Evolutionary conservation across 2,797 vertebrate species (phyloP).

Genomic region (Otus scops): DNA sequence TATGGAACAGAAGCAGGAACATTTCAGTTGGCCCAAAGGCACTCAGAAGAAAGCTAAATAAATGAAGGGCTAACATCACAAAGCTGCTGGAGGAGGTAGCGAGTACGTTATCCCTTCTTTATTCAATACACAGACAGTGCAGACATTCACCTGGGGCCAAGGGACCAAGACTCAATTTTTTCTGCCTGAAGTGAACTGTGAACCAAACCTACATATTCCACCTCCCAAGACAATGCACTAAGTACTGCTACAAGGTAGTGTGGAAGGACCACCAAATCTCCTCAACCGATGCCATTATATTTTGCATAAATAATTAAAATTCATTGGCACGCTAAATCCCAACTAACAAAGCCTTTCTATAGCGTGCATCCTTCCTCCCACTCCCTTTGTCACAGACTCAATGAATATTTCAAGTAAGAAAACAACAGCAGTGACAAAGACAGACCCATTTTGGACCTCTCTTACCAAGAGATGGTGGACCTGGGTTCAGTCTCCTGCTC

Average conservation of each 20-base stretch:
- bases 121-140: not conserved
- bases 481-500: not conserved
- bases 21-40: not conserved
- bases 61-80: not conserved
- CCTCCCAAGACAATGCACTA: not conserved
- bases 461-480: not conserved
- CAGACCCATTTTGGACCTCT: not conserved
- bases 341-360: not conserved
- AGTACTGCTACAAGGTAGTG: not conserved
- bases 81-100: not conserved
- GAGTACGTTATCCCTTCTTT: not conserved
- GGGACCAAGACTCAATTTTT: not conserved
- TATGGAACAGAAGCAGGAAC: not conserved
- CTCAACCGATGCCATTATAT: not conserved
- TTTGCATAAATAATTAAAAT: slow-evolving; percentile 41
- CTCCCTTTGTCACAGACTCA: not conserved
- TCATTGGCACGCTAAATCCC: not conserved
- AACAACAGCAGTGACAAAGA: not conserved
- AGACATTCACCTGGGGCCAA: not conserved
- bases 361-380: not conserved
- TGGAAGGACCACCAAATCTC: not conserved
- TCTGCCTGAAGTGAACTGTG: not conserved
- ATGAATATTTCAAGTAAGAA: not conserved
- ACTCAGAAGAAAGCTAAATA: not conserved
- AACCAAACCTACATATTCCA: not conserved